These are phyloP conservation scores for Acrocephalus arundinaceus DNA, from an alignment of 2,113 vertebrate species.

Conservation along the genomic window DNA sequence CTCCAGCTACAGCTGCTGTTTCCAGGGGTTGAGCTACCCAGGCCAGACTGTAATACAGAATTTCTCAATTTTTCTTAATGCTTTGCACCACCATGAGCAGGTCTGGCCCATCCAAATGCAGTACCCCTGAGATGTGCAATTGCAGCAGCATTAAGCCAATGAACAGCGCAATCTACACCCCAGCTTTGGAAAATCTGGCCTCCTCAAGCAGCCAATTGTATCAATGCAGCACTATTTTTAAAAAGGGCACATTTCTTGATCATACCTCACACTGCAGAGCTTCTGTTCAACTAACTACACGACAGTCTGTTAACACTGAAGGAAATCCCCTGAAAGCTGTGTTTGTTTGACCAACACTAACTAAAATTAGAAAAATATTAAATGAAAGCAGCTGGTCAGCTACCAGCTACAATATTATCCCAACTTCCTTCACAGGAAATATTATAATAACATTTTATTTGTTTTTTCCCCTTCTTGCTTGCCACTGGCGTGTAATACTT, in stretches of 20 bases:
- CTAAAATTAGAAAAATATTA: slow-evolving; percentile 68
- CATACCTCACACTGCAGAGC: slow-evolving; percentile 37
- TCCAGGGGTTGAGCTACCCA: slow-evolving; percentile 3
- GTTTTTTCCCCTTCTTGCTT: slow-evolving; percentile 23
- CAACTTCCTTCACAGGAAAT: slow-evolving; percentile 59
- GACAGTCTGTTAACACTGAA: slow-evolving; percentile 43
- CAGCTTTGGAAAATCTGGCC: not conserved
- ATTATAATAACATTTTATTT: slow-evolving; percentile 53
- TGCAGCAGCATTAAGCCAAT: not conserved
- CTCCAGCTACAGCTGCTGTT: not conserved
- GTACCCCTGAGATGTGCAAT: not conserved
- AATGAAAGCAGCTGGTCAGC: slow-evolving; percentile 67
- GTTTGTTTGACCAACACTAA: slow-evolving; percentile 63
- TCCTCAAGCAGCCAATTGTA: not conserved
- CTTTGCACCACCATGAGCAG: not conserved
- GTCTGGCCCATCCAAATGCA: not conserved
- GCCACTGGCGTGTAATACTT: slow-evolving; percentile 32
- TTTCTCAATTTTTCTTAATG: not conserved
- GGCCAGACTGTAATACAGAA: not conserved
- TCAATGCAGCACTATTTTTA: not conserved
- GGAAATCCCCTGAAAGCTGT: slow-evolving; percentile 61
- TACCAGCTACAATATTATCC: slow-evolving; percentile 58
- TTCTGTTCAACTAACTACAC: slow-evolving; percentile 24
- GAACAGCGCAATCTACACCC: not conserved
- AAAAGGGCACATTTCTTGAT: slow-evolving; percentile 20